phyloP scores from a whole-genome alignment of 2,113 vertebrate species.

The Epinephelus cyanopodus region DNA sequence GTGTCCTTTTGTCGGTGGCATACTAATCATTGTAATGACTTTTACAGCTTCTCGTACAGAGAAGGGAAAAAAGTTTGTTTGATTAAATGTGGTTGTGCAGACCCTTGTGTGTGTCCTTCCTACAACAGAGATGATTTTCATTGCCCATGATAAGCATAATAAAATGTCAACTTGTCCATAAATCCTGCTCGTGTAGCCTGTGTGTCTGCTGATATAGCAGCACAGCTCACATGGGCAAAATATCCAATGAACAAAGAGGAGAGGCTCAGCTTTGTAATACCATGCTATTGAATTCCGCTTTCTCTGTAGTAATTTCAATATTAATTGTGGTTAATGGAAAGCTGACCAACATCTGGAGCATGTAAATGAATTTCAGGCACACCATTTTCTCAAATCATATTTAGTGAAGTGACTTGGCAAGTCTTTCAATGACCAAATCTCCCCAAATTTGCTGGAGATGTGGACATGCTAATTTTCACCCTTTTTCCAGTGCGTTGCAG shows the following conservation, averaged over 20 bases:
- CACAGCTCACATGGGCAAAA: not conserved
- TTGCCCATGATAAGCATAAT: conserved; percentile 52
- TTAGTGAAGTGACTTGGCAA: not conserved
- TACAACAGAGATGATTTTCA: conserved; percentile 24
- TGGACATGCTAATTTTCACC: too few relatives aligned
- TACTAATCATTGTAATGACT: conserved; percentile 38
- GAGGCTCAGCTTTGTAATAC: not conserved
- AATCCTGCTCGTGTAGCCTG: conserved; percentile 22
- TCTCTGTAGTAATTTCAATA: not conserved
- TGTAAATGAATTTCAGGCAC: not conserved
- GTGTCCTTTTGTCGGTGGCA: conserved; percentile 2
- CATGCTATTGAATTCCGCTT: not conserved
- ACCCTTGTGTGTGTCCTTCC: conserved; percentile 30
- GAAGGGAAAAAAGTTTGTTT: not conserved
- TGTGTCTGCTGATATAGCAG: conserved; percentile 43
- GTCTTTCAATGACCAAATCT: not conserved
- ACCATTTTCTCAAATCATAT: not conserved
- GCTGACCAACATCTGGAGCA: not conserved
- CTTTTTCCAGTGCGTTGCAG: too few relatives aligned
- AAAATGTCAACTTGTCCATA: conserved; percentile 58
- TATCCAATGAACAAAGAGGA: not conserved
- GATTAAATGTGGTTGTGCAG: not conserved
- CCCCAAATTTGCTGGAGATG: too few relatives aligned
- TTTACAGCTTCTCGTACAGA: conserved; percentile 15
- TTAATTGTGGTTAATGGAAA: not conserved